These are phyloP conservation scores for Matsumyia berberina DNA, from an alignment of 2,888 invertebrate genomes.

Conservation along the genomic window DNA sequence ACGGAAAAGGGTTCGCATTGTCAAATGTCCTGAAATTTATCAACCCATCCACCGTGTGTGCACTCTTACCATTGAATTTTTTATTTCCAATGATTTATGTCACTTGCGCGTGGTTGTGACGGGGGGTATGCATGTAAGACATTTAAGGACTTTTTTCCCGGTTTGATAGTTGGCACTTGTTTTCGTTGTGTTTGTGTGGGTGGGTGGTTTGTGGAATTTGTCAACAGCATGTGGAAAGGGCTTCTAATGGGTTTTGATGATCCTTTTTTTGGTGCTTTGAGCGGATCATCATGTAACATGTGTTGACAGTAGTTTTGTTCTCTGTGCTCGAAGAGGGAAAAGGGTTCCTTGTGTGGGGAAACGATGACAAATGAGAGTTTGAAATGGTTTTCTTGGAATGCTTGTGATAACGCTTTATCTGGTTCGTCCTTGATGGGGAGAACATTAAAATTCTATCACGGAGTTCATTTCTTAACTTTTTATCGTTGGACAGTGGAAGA, in stretches of 20 bases:
- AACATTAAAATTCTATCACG: slow-evolving; percentile 24
- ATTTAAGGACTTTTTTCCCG: slow-evolving; percentile 14
- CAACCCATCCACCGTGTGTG: slow-evolving; percentile 24
- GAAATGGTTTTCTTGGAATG: slow-evolving; percentile 18
- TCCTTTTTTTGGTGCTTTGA: slow-evolving; percentile 2
- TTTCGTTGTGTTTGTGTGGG: background rate
- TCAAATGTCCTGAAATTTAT: slow-evolving; percentile 46
- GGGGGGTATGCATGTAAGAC: slow-evolving; percentile 4
- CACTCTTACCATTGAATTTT: slow-evolving; percentile 3
- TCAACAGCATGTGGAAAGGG: slow-evolving; percentile 39
- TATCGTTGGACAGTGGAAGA: background rate
- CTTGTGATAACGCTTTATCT: slow-evolving; percentile 26
- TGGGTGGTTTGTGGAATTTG: slow-evolving; percentile 19
- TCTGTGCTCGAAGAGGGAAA: background rate
- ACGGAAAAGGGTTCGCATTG: background rate
- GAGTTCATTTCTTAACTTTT: slow-evolving; percentile 5
- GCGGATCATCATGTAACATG: slow-evolving; percentile 50
- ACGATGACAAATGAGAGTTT: slow-evolving; percentile 52
- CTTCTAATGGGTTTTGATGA: slow-evolving; percentile 39
- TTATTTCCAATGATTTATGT: slow-evolving; percentile 41
- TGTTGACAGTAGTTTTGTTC: slow-evolving; percentile 53
- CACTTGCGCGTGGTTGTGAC: slow-evolving; percentile 3
- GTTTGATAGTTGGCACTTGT: background rate
- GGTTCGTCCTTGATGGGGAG: background rate
- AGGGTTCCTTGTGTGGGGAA: background rate